Conservation (phyloP, 2,888 invertebrate genomes). For the Bombyx huttoni region DNA sequence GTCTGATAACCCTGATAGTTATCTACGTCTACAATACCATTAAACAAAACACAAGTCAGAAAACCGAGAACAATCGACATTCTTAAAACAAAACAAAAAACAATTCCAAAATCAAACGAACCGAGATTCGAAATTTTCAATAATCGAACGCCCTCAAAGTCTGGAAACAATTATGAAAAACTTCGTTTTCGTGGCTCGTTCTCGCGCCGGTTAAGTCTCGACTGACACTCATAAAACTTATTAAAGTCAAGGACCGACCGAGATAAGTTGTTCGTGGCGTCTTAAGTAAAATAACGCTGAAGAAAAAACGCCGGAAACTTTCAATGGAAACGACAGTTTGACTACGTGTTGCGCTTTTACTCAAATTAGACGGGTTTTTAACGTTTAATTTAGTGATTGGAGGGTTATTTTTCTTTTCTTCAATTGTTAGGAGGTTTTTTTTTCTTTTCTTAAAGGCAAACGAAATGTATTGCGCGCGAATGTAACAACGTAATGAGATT, state of each 20-base stretch:
- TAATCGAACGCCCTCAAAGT: slow-evolving; percentile 53
- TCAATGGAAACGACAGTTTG: slow-evolving; percentile 58
- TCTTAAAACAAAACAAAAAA: slow-evolving; percentile 17
- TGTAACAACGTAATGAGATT: too few relatives aligned
- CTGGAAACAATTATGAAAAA: slow-evolving; percentile 70
- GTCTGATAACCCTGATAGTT: neutral
- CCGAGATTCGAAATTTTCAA: slow-evolving; percentile 46
- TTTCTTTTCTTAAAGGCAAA: neutral
- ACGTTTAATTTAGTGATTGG: neutral
- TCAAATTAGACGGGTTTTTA: slow-evolving; percentile 3
- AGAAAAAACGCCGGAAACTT: slow-evolving; percentile 59
- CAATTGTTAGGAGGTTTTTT: neutral
- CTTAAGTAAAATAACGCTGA: slow-evolving; percentile 70
- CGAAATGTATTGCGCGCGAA: too few relatives aligned
- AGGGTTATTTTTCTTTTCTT: neutral
- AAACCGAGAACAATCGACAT: neutral
- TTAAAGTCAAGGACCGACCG: slow-evolving; percentile 72
- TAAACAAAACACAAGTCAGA: neutral
- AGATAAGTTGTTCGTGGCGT: slow-evolving; percentile 65
- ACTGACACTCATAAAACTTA: slow-evolving; percentile 72
- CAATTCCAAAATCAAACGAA: slow-evolving; percentile 39
- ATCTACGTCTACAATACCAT: neutral
- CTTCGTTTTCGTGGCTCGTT: slow-evolving; percentile 60
- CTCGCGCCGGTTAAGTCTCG: slow-evolving; percentile 66
- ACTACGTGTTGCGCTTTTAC: slow-evolving; percentile 55